phyloP scores from a whole-genome alignment of 1,140 invertebrate genomes.

The Papilio polyxenes region DNA sequence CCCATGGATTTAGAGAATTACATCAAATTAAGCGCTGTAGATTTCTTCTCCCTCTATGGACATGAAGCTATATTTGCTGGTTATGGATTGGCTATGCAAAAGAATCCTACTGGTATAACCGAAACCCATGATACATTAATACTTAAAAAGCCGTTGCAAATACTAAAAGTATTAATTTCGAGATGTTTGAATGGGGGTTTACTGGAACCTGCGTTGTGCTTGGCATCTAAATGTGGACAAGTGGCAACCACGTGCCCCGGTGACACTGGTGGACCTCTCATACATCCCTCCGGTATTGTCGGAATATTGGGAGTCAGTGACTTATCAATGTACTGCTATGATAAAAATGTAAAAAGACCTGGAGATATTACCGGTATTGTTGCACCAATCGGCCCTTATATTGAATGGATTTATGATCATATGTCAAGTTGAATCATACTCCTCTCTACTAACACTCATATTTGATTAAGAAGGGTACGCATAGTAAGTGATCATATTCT shows the following conservation, averaged over 20 bases:
- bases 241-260: neutral
- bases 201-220: slow-evolving; percentile 10
- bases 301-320: slow-evolving; percentile 4
- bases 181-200: neutral
- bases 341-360: neutral
- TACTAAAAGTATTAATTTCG: slow-evolving; percentile 10
- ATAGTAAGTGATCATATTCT: too few species aligned
- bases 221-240: slow-evolving; percentile 21
- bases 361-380: slow-evolving; percentile 5
- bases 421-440: neutral
- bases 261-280: slow-evolving; percentile 22
- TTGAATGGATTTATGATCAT: slow-evolving; percentile 30
- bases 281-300: slow-evolving; percentile 26
- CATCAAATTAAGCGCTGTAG: slow-evolving; percentile 29
- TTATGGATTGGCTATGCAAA: slow-evolving; percentile 15
- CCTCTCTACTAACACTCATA: neutral
- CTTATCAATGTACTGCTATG: neutral
- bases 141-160: slow-evolving; percentile 17
- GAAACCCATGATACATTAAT: slow-evolving; percentile 15
- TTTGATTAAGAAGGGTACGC: neutral
- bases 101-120: neutral
- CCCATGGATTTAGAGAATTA: slow-evolving; percentile 1
- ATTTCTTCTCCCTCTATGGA: slow-evolving; percentile 29
- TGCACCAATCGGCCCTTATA: slow-evolving; percentile 23
- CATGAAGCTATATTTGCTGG: slow-evolving; percentile 27